A percentile compares a stretch with the other conserved stretches of the same genome.
Evolutionary conservation across 2,888 invertebrate genomes (phyloP).

Genomic region (Nemoura dubitans): DNA sequence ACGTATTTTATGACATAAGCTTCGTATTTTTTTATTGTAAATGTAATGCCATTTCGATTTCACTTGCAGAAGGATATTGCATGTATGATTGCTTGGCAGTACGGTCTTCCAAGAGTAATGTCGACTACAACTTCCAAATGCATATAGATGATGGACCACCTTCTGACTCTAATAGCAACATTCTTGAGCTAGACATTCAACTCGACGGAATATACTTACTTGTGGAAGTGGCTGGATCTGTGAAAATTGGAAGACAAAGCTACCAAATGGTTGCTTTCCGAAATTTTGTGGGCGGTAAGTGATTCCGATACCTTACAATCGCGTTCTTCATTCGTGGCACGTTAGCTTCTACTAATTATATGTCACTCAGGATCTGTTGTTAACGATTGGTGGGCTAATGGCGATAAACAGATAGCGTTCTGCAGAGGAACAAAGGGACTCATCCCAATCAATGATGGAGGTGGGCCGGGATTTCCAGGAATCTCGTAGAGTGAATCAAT

Average conservation of each 20-base stretch:
- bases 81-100: slow-evolving; percentile 68
- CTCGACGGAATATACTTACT: slow-evolving; percentile 53
- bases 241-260: slow-evolving; percentile 59
- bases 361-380: too few relatives aligned
- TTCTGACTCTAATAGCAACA: slow-evolving; percentile 57
- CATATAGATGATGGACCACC: slow-evolving; percentile 59
- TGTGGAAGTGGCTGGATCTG: slow-evolving; percentile 60
- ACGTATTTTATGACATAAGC: background rate
- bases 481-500: too few relatives aligned
- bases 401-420: too few relatives aligned
- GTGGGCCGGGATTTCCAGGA: too few relatives aligned
- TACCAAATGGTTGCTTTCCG: slow-evolving; percentile 60
- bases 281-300: slow-evolving; percentile 57
- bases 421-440: too few relatives aligned
- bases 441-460: too few relatives aligned
- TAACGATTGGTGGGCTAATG: too few relatives aligned
- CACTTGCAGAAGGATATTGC: slow-evolving; percentile 61
- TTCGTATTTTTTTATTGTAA: background rate
- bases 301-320: background rate
- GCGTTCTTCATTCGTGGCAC: too few relatives aligned
- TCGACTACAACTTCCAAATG: slow-evolving; percentile 61
- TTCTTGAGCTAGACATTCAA: slow-evolving; percentile 58
- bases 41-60: background rate
- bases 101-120: slow-evolving; percentile 67
- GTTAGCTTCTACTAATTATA: too few relatives aligned